phyloP scores from a whole-genome alignment of 2,113 vertebrate genomes.

The Leucosticte australis region DNA sequence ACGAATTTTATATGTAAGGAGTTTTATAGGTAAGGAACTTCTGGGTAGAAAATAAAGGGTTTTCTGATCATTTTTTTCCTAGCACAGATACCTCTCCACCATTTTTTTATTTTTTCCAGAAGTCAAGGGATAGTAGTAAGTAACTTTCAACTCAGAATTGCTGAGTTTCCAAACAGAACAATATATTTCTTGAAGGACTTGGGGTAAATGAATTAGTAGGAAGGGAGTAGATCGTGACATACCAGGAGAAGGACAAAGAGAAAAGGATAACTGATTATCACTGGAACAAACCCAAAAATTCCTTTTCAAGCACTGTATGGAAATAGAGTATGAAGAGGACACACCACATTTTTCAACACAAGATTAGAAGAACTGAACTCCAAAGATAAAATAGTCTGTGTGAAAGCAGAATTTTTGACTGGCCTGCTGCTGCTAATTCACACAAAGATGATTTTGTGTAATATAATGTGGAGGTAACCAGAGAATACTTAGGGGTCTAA shows the following conservation, averaged over 20 bases:
- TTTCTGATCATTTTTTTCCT: neutral
- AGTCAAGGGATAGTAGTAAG: neutral
- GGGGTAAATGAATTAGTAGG: neutral
- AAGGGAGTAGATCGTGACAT: neutral
- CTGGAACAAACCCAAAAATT: neutral
- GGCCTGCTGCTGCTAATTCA: neutral
- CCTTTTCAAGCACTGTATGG: neutral
- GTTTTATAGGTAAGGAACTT: neutral
- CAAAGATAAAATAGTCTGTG: neutral
- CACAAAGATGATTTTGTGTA: neutral
- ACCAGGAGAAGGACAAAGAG: neutral
- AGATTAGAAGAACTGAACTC: neutral
- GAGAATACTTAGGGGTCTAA: neutral
- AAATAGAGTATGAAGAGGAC: neutral
- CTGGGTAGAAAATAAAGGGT: neutral
- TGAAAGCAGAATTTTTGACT: neutral
- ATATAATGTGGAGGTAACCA: neutral
- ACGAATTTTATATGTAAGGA: neutral
- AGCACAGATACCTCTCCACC: neutral
- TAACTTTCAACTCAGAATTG: neutral
- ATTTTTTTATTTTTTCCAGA: no score
- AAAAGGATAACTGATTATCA: neutral
- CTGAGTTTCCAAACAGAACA: neutral
- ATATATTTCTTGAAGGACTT: neutral
- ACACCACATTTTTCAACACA: neutral